Evolutionary conservation across 2,113 vertebrate genomes (phyloP), one percentile per base, ranked within the genome.

Genomic region (Lates calcarifer): DNA sequence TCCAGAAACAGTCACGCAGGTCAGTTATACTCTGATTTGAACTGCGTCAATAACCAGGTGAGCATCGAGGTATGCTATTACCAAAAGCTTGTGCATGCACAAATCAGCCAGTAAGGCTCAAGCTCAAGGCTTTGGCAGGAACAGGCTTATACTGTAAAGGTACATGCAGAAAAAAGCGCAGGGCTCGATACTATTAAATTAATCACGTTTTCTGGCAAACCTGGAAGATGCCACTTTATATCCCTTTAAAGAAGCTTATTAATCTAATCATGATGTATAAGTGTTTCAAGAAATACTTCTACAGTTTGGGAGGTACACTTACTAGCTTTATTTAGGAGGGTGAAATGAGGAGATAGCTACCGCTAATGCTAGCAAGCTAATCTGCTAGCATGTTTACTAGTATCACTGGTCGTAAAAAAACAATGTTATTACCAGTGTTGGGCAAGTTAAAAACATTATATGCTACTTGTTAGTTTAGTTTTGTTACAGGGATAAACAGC

Each of bases 61-160:
- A 80, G 65, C 58, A 35, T 55, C 39, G 65, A 87, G 88, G 89
- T 89, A 77, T 43, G 76, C 81, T 28, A 58, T 74, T 58, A 87
- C 81, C 81, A 55, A 77, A 85, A 86, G 87, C 89, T 86, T 87
- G 72, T 87, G 76, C 92, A 93, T 94, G 93, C 92, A 94, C 86
- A 78, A 61, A 80, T 92, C 79, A 87, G 90, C 84, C 82, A 43
- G 69, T 68, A 70, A 70, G 83, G 83, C 83, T 89, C 79, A 74
- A 90, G 89, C 79, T 82, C 86, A 78, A 79, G 77, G 82, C 83
- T 79, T 87, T 83, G 87, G 87, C 87, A 87, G 87, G 88, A 89
- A 87, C 84, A 89, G 82, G 84, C 85, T 78, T 82, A 89, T 90
- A 79, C 58, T 72, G 78, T 83, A 85, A 85, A 89, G 84, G 81